A percentile compares a stretch with the other conserved stretches of the same genome.
Conservation (phyloP, 2,113 vertebrate genomes). For the Chloebia gouldiae region DNA sequence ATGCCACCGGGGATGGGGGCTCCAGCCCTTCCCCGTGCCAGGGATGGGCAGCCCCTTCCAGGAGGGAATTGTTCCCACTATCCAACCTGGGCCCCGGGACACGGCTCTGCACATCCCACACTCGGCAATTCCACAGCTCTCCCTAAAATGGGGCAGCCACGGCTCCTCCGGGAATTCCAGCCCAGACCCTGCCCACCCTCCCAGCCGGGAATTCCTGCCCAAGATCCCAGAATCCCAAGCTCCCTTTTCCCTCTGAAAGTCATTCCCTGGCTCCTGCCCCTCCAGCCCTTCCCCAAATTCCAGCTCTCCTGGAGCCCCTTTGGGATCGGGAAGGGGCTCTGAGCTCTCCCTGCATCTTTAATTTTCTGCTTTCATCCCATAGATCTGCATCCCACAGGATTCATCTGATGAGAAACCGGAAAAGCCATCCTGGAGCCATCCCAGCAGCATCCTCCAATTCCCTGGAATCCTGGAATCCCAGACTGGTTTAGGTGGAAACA, state of each 20-base stretch:
- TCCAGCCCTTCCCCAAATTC: not conserved
- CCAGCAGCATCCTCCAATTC: not conserved
- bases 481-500: too few species aligned
- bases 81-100: not conserved
- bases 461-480: not conserved
- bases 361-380: not conserved
- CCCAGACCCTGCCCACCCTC: not conserved
- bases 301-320: not conserved
- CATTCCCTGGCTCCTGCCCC: not conserved
- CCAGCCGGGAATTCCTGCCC: not conserved
- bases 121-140: rapidly evolving
- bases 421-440: not conserved
- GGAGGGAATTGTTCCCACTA: not conserved
- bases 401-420: not conserved
- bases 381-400: not conserved
- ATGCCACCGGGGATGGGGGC: rapidly evolving
- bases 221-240: not conserved
- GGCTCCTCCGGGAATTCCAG: not conserved
- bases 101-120: rapidly evolving
- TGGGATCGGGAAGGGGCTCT: rapidly evolving
- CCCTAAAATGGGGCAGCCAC: not conserved
- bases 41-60: not conserved
- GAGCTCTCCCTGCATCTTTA: not conserved
- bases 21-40: not conserved
- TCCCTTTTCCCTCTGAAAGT: not conserved